Evolutionary conservation across 2,797 vertebrate species (phyloP), one percentile per base, ranked within the genome.

Genomic region (Mus caroli): DNA sequence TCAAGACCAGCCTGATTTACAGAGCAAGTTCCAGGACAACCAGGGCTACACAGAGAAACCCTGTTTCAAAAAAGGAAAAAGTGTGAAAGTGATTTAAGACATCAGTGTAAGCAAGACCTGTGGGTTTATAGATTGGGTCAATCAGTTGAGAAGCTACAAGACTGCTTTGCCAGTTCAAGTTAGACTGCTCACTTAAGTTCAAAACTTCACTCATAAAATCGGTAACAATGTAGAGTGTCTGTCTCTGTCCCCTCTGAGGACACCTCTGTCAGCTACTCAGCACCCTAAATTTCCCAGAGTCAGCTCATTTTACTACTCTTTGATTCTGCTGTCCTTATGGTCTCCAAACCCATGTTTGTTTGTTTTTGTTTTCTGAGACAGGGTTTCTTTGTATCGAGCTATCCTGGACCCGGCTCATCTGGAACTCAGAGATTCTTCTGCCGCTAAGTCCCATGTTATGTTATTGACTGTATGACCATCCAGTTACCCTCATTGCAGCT

Each of bases 11-110:
- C 67, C 34, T 71, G 67, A n/a, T 19, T 7, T 19, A 71, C 19
- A 37, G n/a, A 37, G n/a, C 3, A 8, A 69, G 67, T 69, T n/a
- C 31, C 67, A n/a, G 34, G 67, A 19, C 34, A 69, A 1, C 67
- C 19, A 37, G n/a, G 69, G n/a, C n/a, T 71, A 71, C 17, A 71
- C 8, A 71, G n/a, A 71, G 69, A 71, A 67, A 71, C 69, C 69
- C n/a, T 71, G 67, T n/a, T 34, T 69, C 67, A n/a, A 69, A 69
- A 69, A n/a, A 8, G 28, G 13, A 56, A 31, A 40, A 78, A 31
- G 28, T 54, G 17, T 85, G 56, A 91, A 56, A 92, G 60, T 88
- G 54, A 46, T 87, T 79, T 77, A 93, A 83, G 37, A 54, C 34
- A 75, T 52, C 62, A 86, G 43, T 4, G 79, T 7, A 24, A 84